Evolutionary conservation across 2,888 invertebrate genomes (phyloP), one percentile per base, ranked within the genome.

Genomic region (Nasonovia ribisnigri): DNA sequence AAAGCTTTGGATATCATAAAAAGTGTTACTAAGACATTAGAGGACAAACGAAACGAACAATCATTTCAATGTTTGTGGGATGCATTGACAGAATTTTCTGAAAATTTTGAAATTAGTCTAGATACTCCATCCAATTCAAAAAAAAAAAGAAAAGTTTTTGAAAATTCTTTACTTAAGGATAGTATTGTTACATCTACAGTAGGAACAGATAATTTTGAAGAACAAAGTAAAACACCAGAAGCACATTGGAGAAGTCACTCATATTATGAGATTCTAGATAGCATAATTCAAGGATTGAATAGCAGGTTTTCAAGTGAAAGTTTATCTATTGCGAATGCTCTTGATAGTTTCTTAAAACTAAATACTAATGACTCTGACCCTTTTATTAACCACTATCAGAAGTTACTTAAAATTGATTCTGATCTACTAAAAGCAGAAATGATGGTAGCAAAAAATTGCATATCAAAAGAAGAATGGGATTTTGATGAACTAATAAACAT

Each of bases 11-110:
- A 89, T 6, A 46, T 60, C 29, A 57, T 89, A 29, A 89, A 89
- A 60, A 60, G 57, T 60, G 60, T 89, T 46, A 60, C 46, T 29
- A 89, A 89, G 42, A 60, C 89, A 46, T 67, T 90, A 67, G 67
- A 90, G 24, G 90, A 90, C 46, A 90, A 90, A 46, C 90, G 46
- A 77, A 90, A 90, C 16, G 46, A 67, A 90, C 8, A 77, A 67
- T 90, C 67, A 90, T 90, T 90, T 90, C 8, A 67, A 90, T 90
- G n/a, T 77, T 77, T 90, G 24, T 90, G 90, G 67, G n/a, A 67
- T 67, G 46, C 16, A 46, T 10, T 90, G 5, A n/a, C n/a, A 90
- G 67, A 46, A 67, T 90, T 67, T 46, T 90, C 67, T 20, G n/a
- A 90, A 46, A 67, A 48, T 20, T 90, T 90, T 90, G 90, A 90